Evolutionary conservation across 2,888 invertebrate genomes (phyloP).

Genomic region (Altica lythri): DNA sequence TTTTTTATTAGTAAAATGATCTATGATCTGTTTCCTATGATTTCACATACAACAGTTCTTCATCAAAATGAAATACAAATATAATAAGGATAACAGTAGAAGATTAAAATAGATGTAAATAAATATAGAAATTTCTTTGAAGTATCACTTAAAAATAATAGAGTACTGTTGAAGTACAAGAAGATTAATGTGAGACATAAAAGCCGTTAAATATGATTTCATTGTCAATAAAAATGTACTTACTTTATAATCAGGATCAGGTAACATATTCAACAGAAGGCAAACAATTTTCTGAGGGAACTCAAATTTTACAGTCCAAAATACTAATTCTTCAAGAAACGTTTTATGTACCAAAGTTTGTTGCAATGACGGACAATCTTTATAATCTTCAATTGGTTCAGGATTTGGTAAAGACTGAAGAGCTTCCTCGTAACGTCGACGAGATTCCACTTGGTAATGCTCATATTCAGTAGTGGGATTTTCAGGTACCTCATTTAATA

Average conservation of each 20-base stretch:
- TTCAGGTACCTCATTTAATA: conserved; percentile 69
- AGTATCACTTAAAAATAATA: too few relatives aligned
- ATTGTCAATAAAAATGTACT: too few relatives aligned
- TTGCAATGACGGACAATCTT: conserved; percentile 79
- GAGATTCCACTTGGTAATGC: conserved; percentile 73
- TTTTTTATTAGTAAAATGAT: too few relatives aligned
- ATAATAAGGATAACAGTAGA: not conserved
- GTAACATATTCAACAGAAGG: conserved; percentile 90
- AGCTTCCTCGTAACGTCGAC: conserved; percentile 78
- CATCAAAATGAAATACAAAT: too few relatives aligned
- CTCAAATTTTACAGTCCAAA: conserved; percentile 97
- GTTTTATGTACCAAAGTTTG: conserved; percentile 81
- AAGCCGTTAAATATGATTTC: too few relatives aligned
- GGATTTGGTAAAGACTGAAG: conserved; percentile 76
- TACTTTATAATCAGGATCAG: conserved; percentile 87
- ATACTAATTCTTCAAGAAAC: conserved; percentile 92
- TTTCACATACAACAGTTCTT: too few relatives aligned
- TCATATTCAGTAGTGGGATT: conserved; percentile 71
- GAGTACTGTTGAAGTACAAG: too few relatives aligned
- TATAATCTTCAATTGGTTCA: conserved; percentile 75
- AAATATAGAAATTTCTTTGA: too few relatives aligned
- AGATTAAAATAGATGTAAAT: not conserved
- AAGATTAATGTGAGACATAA: too few relatives aligned
- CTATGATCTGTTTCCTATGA: too few relatives aligned
- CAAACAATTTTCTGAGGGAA: conserved; percentile 97